Percentiles rank a stretch among this genome's conserved stretches.
These are phyloP conservation scores for Bombus sylvicola DNA, from an alignment of 1,140 invertebrate species.

Conservation along the genomic window DNA sequence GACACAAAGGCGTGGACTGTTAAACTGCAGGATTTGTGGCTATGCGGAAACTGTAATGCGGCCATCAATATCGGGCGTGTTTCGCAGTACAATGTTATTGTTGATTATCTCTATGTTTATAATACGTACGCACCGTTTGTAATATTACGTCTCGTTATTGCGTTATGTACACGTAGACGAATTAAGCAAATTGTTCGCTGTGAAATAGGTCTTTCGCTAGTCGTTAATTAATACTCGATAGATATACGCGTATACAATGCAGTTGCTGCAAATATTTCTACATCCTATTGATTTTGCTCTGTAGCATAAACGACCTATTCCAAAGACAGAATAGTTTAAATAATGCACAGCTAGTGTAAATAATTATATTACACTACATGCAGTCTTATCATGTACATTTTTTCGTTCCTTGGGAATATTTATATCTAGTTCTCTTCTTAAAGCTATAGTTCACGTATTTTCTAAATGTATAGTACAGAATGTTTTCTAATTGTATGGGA, in stretches of 20 bases:
- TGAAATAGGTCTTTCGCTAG: neutral
- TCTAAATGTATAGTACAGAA: too few relatives aligned
- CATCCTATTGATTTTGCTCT: neutral
- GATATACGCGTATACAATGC: too few relatives aligned
- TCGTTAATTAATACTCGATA: constrained; percentile 10
- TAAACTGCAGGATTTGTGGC: neutral
- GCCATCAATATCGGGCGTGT: constrained; percentile 4
- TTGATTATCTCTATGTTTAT: constrained; percentile 36
- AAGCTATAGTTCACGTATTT: too few relatives aligned
- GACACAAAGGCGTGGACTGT: neutral
- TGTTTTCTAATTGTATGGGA: too few relatives aligned
- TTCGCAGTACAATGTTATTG: constrained; percentile 15
- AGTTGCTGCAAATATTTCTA: neutral
- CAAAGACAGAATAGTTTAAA: neutral
- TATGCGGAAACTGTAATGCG: neutral
- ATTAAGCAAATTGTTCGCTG: constrained; percentile 12
- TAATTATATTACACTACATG: neutral
- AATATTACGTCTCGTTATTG: constrained; percentile 30
- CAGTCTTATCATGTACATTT: too few relatives aligned
- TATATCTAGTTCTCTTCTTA: too few relatives aligned
- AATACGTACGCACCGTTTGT: constrained; percentile 2
- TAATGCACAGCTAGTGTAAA: neutral
- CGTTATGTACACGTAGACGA: neutral
- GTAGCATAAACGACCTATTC: neutral
- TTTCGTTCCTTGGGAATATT: neutral